A percentile compares a stretch with the other conserved stretches of the same genome.
Evolutionary conservation across 1,140 invertebrate species (phyloP).

Genomic region (Agrypnia vestita): DNA sequence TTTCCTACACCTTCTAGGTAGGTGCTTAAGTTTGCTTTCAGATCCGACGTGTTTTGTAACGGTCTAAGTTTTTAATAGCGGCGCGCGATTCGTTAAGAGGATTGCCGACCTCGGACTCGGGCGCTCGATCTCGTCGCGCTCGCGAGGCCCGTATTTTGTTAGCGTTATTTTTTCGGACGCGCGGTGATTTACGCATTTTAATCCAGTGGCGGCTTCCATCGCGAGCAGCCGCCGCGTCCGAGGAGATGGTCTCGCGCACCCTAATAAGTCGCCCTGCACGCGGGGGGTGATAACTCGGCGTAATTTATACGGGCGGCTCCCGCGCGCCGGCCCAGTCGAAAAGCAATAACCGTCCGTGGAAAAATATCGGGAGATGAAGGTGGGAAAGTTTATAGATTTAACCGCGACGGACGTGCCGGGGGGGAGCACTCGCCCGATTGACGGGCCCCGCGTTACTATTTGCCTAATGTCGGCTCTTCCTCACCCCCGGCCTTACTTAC

Average conservation of each 20-base stretch:
- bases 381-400: constrained; percentile 61
- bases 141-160: too few species aligned
- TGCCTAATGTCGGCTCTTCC: too few species aligned
- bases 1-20: too few species aligned
- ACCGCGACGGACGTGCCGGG: constrained; percentile 58
- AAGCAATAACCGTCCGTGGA: constrained; percentile 61
- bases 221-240: constrained; percentile 10
- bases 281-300: constrained; percentile 43
- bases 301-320: constrained; percentile 58
- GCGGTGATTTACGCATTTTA: constrained; percentile 22
- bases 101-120: too few species aligned
- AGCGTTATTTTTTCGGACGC: too few species aligned
- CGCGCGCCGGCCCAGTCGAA: constrained; percentile 50
- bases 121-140: too few species aligned
- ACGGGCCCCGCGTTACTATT: constrained; percentile 47
- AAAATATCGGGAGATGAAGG: constrained; percentile 57
- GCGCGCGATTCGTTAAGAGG: too few species aligned
- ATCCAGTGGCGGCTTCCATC: constrained; percentile 18
- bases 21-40: too few species aligned
- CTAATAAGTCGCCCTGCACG: constrained; percentile 5
- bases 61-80: too few species aligned
- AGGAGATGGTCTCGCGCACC: constrained; percentile 17
- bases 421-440: constrained; percentile 43
- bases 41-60: too few species aligned
- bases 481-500: too few species aligned